phyloP scores from a whole-genome alignment of 2,113 vertebrate genomes.

The Corythornis madagascariensis region DNA sequence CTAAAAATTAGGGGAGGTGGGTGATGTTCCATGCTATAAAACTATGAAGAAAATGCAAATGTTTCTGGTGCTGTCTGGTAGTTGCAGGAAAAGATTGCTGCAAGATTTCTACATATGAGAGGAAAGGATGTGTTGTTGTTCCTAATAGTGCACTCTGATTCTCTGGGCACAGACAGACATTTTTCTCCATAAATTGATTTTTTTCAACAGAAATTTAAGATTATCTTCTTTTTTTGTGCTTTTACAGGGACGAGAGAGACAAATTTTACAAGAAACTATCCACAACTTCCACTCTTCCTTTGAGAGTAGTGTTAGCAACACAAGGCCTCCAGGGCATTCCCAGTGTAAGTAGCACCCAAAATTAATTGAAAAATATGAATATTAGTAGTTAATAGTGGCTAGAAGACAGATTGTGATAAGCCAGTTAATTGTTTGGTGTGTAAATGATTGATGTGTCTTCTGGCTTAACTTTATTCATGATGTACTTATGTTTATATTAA shows the following conservation, averaged over 20 bases:
- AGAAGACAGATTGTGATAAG: not conserved
- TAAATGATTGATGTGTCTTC: not conserved
- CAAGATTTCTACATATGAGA: not conserved
- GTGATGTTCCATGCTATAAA: not conserved
- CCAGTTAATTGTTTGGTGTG: not conserved
- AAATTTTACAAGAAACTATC: conserved; percentile 97
- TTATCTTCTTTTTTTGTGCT: conserved; percentile 13
- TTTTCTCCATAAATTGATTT: not conserved
- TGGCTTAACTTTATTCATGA: not conserved
- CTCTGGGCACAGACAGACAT: not conserved
- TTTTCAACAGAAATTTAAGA: conserved; percentile 23
- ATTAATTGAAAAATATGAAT: not conserved
- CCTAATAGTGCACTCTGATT: not conserved
- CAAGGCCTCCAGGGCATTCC: conserved; percentile 81
- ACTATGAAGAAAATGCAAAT: not conserved
- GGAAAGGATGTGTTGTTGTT: not conserved
- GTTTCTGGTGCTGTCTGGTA: not conserved
- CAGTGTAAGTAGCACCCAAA: conserved; percentile 80
- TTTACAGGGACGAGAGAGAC: conserved; percentile 91
- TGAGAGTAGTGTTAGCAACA: conserved; percentile 96
- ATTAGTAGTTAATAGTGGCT: not conserved
- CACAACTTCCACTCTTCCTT: conserved; percentile 99
- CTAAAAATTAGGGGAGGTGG: not conserved
- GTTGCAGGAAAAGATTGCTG: not conserved
- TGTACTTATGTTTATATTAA: not conserved